Base-by-base conservation (phyloP, 1,140 invertebrate genomes). In the Drosophila nasuta region DNA sequence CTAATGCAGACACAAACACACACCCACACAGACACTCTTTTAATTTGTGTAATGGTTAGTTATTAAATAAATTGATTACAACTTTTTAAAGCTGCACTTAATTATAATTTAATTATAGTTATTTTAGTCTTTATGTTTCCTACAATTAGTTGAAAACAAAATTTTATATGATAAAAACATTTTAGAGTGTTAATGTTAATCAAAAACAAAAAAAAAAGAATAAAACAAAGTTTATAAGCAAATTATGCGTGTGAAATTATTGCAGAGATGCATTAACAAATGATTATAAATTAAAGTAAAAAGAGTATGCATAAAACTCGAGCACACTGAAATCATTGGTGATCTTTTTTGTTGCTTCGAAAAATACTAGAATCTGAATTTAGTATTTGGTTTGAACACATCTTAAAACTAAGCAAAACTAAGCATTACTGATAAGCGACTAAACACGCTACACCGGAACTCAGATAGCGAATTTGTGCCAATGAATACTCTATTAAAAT, bases 181-280 rank as follows among this genome's bases (percentile, higher is more conserved):
- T 83, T 87, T 88, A 88, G 80, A 28, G 77, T 88, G 82, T 87
- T 87, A 87, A 86, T 87, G 82, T 86, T 87, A 66, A 83, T 69
- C 68, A 69, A 56, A 73, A 68, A 63, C 20, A 62, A 74, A 45
- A 60, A 28, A 74, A 67, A 38, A 70, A 48, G 20, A 88, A 87
- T 77, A 82, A 88, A 86, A 86, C 74, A 59, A 77, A 80, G 69
- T 80, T 77, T 80, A 68, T 77, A 77, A 79, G 73, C 63, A 77
- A 67, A 80, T 38, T 62, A 69, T 74, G 41, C 28, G 80, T 80
- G 68, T 87, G 65, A 88, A 87, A 75, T 87, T 86, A 88, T 88
- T 83, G 17, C 59, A 79, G 46, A 30, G n/a, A 46, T 60, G 20
- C 52, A 72, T 68, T 15, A 54, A 15, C 28, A 33, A 54, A 35